Base-by-base conservation (phyloP, 2,888 invertebrate species). In the Zonitis immaculata region DNA sequence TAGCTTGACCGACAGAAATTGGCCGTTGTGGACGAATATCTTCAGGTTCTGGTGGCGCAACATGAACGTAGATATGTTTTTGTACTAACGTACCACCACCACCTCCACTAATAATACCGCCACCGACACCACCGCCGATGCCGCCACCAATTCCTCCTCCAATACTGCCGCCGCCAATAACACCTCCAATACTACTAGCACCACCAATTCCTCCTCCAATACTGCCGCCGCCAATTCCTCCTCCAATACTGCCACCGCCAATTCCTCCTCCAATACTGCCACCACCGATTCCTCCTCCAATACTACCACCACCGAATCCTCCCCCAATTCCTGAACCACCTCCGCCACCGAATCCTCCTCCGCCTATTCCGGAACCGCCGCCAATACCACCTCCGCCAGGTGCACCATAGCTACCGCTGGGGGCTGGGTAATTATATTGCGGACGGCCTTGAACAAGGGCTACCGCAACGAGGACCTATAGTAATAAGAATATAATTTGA, bases 41-140 rank as follows among this genome's bases (percentile, higher is more conserved):
- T 63, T 85, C 84, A 11, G 85, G 88, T 76, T 91, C 90, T 79
- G 87, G 89, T 64, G 91, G 91, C 44, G 91, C 90, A 9, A 91
- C 90, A 74, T 91, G 91, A 6, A 91, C 91, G 80, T 91, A 91
- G 73, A 89, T 89, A 79, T 89, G 90, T 71, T 89, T 91, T 73
- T 89, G 89, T 58, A 90, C 85, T 27, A 88, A 75, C 59, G 86
- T 80, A 63, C 81, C 80, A 51, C 76, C 73, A 50, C 60, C 59
- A 9, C 47, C 66, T 16, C 63, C 65, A 18, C 67, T 64, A 32
- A 52, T 52, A 18, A 75, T 74, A 60, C 77, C 77, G 32, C 45
- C 50, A 28, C 50, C 51, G 42, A 73, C 5, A 67, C 45, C 43
- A 61, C 65, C 48, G 12, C 48, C 46, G 14, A 18, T 28, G 7